Evolutionary conservation across 23 tunicate genomes (phyloP), one percentile per base, ranked within the genome.

Genomic region (Halocynthia aurantium): DNA sequence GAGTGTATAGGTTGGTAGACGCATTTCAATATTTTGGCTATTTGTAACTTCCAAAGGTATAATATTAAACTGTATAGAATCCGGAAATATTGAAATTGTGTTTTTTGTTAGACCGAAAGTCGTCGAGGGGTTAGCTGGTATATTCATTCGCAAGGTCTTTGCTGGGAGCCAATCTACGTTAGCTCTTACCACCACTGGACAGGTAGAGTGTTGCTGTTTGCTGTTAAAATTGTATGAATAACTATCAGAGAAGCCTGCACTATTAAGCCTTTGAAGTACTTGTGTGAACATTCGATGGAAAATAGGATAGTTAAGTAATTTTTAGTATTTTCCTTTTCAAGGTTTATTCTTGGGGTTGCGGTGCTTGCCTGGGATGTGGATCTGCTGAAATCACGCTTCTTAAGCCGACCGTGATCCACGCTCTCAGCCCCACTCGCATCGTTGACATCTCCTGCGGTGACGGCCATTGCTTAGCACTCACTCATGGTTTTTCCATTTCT

Each of bases 321-420:
- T 68, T 68, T 68, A 11, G 15, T 58, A n/a, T n/a, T 65, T 20
- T 65, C 2, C 6, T 51, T 10, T 61, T 72, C 6, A 53, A 92
- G 98, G 78, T 96, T 10, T 96, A 85, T 80, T 71, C 96, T 6
- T 96, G 99, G 99, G 99, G 99, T 11, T 96, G 90, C 75, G 99
- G 99, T 55, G 88, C 99, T 52, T 96, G 99, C 66, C 81, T 96
- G 52, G 99, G 99, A 7, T 69, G 87, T 72, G 99, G 99, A 11
- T 69, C 95, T 8, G 79, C 88, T 6, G 99, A 96, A 55, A 80
- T 85, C 44, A 90, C 95, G 21, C 80, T 58, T 40, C 81, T 96
- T 83, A 89, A 81, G 65, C 99, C 99, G 8, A 82, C 82, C 9
- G 10, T 96, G 52, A 72, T 96, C 12, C 80, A 80, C 19, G 88